Conservation (phyloP, 2,113 vertebrate species). For the Chinchilla lanigera region DNA sequence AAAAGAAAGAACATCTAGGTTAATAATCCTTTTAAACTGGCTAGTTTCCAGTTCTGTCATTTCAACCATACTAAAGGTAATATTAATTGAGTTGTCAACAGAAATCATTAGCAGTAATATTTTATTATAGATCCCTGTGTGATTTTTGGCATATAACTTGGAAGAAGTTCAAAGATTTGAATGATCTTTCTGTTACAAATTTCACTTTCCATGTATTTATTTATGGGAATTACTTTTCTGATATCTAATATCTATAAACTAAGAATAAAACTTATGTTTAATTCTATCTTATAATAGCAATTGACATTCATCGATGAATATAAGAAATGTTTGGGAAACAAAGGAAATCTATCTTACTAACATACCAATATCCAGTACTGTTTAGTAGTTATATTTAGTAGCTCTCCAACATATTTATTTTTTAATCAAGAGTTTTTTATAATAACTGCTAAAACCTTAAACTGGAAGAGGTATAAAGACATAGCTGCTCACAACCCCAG, state of each 20-base stretch:
- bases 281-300: neutral
- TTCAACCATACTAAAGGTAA: conserved; percentile 48
- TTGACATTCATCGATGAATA: neutral
- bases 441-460: conserved; percentile 5
- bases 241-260: neutral
- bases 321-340: neutral
- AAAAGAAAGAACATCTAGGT: neutral
- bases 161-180: conserved; percentile 51
- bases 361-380: neutral
- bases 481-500: neutral
- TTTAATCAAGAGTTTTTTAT: neutral
- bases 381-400: conserved; percentile 19
- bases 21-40: conserved; percentile 18
- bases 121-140: conserved; percentile 47
- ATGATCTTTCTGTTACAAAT: conserved; percentile 23
- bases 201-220: conserved; percentile 42
- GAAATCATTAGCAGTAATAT: conserved; percentile 46
- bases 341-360: neutral
- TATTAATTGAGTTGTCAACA: conserved; percentile 57
- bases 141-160: conserved; percentile 44
- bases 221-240: conserved; percentile 44
- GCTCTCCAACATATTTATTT: conserved; percentile 34
- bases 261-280: conserved; percentile 28
- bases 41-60: conserved; percentile 52
- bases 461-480: neutral